A percentile compares a stretch with the other conserved stretches of the same genome.
phyloP scores from a whole-genome alignment of 2,888 invertebrate species.

The Hirtodrosophila trivittata region DNA sequence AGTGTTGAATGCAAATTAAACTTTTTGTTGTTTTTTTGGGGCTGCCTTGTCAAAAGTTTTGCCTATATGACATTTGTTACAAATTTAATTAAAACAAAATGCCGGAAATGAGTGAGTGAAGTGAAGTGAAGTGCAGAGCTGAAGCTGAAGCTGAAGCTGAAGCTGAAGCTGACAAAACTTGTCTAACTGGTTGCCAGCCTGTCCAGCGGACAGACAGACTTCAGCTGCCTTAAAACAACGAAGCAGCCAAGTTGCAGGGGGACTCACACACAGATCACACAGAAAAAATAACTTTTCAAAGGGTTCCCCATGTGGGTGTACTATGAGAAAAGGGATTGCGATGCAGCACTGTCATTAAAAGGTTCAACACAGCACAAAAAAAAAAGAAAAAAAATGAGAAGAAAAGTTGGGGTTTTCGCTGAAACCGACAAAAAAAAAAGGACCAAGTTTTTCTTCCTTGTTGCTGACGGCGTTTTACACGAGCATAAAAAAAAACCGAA shows the following conservation, averaged over 20 bases:
- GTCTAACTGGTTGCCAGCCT: conserved; percentile 42
- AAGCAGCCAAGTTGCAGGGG: conserved; percentile 23
- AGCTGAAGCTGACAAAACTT: conserved; percentile 49
- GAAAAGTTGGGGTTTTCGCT: conserved; percentile 20
- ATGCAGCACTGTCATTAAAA: conserved; percentile 47
- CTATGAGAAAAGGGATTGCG: conserved; percentile 7
- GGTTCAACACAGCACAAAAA: conserved; percentile 21
- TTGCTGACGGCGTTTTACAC: conserved; percentile 24
- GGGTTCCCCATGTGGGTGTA: conserved; percentile 29
- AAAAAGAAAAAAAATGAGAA: conserved; percentile 39
- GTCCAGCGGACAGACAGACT: neutral
- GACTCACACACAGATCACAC: conserved; percentile 23
- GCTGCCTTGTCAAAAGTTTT: conserved; percentile 33
- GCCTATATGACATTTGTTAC: conserved; percentile 67
- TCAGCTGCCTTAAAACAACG: conserved; percentile 32
- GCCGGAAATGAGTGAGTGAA: conserved; percentile 65
- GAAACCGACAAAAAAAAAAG: conserved; percentile 22
- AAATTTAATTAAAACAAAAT: conserved; percentile 75
- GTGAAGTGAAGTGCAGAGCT: conserved; percentile 32
- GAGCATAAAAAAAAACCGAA: too few species aligned
- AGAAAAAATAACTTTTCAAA: conserved; percentile 27
- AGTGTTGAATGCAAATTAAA: conserved; percentile 35
- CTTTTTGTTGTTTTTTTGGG: conserved; percentile 1
- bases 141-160: conserved; percentile 40
- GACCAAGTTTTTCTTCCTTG: conserved; percentile 7